A percentile compares a stretch with the other conserved stretches of the same genome.
Evolutionary conservation across 2,888 invertebrate species (phyloP).

Genomic region (Ophraella communa): DNA sequence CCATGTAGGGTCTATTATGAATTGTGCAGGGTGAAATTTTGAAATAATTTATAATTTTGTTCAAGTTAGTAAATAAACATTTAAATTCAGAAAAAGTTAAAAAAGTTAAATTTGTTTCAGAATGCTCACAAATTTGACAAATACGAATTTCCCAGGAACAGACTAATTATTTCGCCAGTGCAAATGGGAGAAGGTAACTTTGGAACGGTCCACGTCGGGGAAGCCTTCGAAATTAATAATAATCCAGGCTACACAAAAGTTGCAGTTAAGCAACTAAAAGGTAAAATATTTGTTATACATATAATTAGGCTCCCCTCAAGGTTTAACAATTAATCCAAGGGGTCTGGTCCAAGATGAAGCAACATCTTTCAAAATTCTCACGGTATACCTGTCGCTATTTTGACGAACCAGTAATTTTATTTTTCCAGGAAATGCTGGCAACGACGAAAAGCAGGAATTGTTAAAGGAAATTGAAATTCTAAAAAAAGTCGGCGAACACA

Average conservation of each 20-base stretch:
- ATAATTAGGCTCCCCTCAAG: too few species aligned
- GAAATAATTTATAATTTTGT: too few species aligned
- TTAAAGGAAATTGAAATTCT: slow-evolving; percentile 78
- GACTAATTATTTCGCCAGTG: slow-evolving; percentile 45
- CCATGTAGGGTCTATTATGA: too few species aligned
- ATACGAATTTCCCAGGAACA: slow-evolving; percentile 52
- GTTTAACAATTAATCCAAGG: too few species aligned
- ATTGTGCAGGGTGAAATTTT: too few species aligned
- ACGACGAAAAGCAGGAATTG: slow-evolving; percentile 73
- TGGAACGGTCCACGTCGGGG: slow-evolving; percentile 74
- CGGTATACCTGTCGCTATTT: background rate
- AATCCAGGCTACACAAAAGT: slow-evolving; percentile 65
- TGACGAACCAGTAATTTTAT: background rate
- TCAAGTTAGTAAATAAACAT: too few species aligned
- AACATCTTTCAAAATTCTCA: too few species aligned
- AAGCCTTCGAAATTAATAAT: slow-evolving; percentile 62
- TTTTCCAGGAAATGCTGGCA: slow-evolving; percentile 61
- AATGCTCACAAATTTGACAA: slow-evolving; percentile 45
- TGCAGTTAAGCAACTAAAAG: slow-evolving; percentile 77
- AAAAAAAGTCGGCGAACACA: slow-evolving; percentile 72
- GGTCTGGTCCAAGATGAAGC: too few species aligned
- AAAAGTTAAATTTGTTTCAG: slow-evolving; percentile 25
- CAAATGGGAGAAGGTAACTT: slow-evolving; percentile 80
- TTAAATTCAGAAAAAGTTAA: too few species aligned
- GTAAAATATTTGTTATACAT: too few species aligned